A percentile compares a stretch with the other conserved stretches of the same genome.
Conservation (phyloP, 2,888 invertebrate genomes). For the Pammene aurita region DNA sequence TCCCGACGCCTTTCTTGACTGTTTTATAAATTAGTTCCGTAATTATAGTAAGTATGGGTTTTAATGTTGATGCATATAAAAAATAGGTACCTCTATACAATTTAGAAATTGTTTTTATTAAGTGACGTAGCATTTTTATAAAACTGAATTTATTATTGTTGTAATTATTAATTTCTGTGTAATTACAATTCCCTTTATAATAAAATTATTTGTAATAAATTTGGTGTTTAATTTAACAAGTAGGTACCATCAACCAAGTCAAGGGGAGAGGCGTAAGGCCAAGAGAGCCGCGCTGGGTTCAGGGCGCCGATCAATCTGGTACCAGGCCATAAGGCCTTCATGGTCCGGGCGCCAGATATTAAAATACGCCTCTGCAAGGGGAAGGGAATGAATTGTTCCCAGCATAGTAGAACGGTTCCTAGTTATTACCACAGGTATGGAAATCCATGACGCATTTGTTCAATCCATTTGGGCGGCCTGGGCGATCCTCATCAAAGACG, state of each 20-base stretch:
- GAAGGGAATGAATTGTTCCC: too few relatives aligned
- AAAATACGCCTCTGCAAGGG: too few relatives aligned
- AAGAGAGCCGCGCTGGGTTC: too few relatives aligned
- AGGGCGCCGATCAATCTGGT: too few relatives aligned
- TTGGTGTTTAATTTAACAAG: slow-evolving; percentile 17
- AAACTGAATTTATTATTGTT: slow-evolving; percentile 35
- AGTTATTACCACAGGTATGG: too few relatives aligned
- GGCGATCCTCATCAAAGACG: too few relatives aligned
- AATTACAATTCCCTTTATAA: slow-evolving; percentile 42
- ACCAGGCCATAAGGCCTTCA: too few relatives aligned
- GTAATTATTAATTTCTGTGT: slow-evolving; percentile 28
- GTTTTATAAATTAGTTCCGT: slow-evolving; percentile 1
- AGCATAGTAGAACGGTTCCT: too few relatives aligned
- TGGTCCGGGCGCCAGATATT: too few relatives aligned
- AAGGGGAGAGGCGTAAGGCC: too few relatives aligned
- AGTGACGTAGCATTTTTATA: slow-evolving; percentile 29
- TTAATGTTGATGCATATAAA: slow-evolving; percentile 22
- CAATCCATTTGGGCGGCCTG: too few relatives aligned
- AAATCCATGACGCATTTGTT: too few relatives aligned
- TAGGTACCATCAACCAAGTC: background rate
- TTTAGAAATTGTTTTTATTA: slow-evolving; percentile 18
- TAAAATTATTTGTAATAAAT: slow-evolving; percentile 47
- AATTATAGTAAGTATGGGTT: slow-evolving; percentile 7
- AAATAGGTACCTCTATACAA: background rate
- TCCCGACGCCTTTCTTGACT: background rate